These are phyloP conservation scores for Neotoma lepida DNA, from an alignment of 2,113 vertebrate species.

Conservation along the genomic window DNA sequence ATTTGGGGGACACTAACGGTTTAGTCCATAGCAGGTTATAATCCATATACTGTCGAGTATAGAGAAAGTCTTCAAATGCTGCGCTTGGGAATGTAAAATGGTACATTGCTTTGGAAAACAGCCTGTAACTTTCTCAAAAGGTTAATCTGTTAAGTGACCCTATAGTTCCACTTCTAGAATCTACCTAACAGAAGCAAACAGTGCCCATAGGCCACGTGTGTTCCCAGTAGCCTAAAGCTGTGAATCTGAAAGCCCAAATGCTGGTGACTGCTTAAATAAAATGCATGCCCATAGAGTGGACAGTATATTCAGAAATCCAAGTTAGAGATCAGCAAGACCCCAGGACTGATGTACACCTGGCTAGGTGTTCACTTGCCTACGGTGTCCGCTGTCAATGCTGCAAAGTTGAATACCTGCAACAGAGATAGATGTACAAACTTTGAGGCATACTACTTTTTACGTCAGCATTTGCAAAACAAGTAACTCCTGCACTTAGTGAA, in stretches of 20 bases:
- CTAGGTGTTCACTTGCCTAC: neutral
- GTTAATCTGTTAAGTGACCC: neutral
- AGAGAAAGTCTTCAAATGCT: neutral
- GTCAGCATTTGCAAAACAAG: neutral
- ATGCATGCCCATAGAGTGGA: neutral
- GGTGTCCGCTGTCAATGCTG: neutral
- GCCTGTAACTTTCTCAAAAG: neutral
- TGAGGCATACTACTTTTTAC: neutral
- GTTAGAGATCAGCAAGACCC: neutral
- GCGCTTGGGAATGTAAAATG: neutral
- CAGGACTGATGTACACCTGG: neutral
- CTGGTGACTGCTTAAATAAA: neutral
- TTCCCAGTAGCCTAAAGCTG: neutral
- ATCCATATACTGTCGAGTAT: neutral
- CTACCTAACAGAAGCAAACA: neutral
- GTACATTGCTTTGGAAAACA: neutral
- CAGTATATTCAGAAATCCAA: neutral
- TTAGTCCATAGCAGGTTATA: neutral
- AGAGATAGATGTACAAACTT: neutral
- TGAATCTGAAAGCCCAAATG: neutral
- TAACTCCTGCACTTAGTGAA: neutral
- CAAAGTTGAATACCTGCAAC: neutral
- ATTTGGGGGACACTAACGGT: neutral
- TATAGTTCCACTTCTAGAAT: neutral
- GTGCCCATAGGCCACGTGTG: neutral